phyloP scores from a whole-genome alignment of 1,140 invertebrate species.

The Papilio xuthus region DNA sequence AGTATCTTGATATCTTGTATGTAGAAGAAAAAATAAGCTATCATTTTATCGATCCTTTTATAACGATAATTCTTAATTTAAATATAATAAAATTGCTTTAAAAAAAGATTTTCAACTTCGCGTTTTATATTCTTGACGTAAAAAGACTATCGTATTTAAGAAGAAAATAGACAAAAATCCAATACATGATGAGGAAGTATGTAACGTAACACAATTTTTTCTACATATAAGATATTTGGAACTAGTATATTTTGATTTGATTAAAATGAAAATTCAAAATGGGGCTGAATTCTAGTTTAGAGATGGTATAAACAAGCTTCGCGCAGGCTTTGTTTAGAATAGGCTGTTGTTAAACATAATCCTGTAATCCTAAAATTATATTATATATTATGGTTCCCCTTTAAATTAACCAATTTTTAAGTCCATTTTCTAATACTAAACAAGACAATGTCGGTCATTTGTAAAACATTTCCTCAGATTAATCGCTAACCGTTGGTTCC shows the following conservation, averaged over 20 bases:
- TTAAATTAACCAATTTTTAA: neutral
- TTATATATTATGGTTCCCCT: neutral
- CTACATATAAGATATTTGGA: neutral
- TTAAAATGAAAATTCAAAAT: neutral
- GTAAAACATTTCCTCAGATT: too few relatives aligned
- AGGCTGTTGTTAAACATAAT: neutral
- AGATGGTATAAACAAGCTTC: conserved; percentile 49
- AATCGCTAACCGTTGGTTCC: too few relatives aligned
- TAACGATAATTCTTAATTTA: neutral
- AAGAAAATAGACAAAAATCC: too few relatives aligned
- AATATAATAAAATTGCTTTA: too few relatives aligned
- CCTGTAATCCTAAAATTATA: neutral
- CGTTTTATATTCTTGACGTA: too few relatives aligned
- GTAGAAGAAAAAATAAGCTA: neutral
- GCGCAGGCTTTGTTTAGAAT: conserved; percentile 11
- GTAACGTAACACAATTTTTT: neutral
- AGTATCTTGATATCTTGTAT: neutral
- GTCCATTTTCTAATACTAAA: too few relatives aligned
- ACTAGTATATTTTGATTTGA: neutral
- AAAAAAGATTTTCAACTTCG: too few relatives aligned
- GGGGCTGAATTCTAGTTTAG: conserved; percentile 45
- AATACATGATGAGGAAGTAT: too few relatives aligned
- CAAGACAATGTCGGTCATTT: too few relatives aligned
- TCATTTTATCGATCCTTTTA: neutral
- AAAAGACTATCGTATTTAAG: too few relatives aligned